These are phyloP conservation scores for Drosophila monieri DNA, from an alignment of 2,888 invertebrate species.

Conservation along the genomic window DNA sequence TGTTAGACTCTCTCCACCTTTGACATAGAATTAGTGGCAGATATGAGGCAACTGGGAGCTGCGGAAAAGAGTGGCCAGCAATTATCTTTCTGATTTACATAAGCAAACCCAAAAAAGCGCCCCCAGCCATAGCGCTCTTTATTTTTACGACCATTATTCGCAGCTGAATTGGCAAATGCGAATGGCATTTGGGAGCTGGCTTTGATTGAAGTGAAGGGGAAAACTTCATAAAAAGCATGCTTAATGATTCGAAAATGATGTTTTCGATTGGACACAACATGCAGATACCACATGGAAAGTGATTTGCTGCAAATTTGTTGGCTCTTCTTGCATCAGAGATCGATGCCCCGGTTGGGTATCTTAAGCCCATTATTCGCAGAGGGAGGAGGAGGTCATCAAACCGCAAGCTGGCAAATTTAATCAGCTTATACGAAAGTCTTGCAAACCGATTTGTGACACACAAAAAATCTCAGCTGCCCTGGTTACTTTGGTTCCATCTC, in stretches of 20 bases:
- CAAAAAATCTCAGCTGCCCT: conserved; percentile 40
- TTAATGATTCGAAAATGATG: conserved; percentile 52
- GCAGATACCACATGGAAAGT: conserved; percentile 16
- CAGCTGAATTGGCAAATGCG: conserved; percentile 48
- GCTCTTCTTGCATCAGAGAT: conserved; percentile 28
- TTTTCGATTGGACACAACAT: conserved; percentile 37
- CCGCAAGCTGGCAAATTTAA: conserved; percentile 65
- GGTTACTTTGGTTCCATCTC: conserved; percentile 32
- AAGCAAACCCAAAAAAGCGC: conserved; percentile 47
- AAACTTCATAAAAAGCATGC: conserved; percentile 42
- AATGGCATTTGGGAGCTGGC: conserved; percentile 15
- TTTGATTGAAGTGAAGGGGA: conserved; percentile 67
- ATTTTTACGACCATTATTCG: conserved; percentile 35
- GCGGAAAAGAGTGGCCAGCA: conserved; percentile 40
- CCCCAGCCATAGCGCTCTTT: conserved; percentile 20
- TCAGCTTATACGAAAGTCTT: conserved; percentile 56
- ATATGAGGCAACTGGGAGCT: conserved; percentile 62
- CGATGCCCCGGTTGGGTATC: conserved; percentile 41
- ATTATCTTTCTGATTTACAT: conserved; percentile 64
- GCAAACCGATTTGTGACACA: conserved; percentile 56
- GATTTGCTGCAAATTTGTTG: conserved; percentile 4
- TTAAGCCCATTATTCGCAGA: conserved; percentile 41
- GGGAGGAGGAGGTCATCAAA: conserved; percentile 75
- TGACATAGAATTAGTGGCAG: conserved; percentile 60
- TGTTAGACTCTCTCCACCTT: conserved; percentile 43